Percentiles rank a stretch among this genome's conserved stretches.
Conservation (phyloP, 2,888 invertebrate genomes). For the Mesorhabditis sp. region DNA sequence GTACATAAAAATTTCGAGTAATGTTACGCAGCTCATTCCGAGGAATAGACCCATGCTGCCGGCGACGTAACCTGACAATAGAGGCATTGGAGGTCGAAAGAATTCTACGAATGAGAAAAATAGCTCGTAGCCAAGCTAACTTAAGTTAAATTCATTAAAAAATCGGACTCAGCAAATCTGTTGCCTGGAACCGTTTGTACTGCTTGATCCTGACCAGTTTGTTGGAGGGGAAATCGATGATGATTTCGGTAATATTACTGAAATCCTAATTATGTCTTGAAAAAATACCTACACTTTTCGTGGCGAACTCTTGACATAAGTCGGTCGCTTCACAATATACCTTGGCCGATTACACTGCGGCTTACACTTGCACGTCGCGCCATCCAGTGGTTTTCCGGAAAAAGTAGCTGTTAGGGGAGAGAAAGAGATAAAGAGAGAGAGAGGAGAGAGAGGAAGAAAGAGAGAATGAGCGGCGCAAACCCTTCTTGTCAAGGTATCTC, state of each 20-base stretch:
- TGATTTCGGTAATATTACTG: neutral
- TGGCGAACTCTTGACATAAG: neutral
- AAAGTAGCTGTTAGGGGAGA: too few species aligned
- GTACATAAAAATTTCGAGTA: slow-evolving; percentile 42
- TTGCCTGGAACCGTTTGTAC: slow-evolving; percentile 1
- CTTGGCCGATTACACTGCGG: slow-evolving; percentile 3
- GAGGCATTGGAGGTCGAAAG: neutral
- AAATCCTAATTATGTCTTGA: neutral
- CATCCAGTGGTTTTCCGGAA: too few species aligned
- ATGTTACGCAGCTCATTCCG: slow-evolving; percentile 45
- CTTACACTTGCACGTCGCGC: neutral
- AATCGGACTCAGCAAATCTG: neutral
- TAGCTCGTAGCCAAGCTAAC: too few species aligned
- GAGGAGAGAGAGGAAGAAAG: too few species aligned
- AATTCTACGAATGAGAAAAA: too few species aligned
- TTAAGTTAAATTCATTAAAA: neutral
- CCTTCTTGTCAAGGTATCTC: too few species aligned
- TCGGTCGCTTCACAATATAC: neutral
- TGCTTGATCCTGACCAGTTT: neutral
- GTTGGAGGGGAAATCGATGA: slow-evolving; percentile 4
- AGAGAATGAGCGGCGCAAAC: too few species aligned
- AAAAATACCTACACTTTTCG: neutral
- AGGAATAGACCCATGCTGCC: slow-evolving; percentile 45
- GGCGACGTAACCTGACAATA: slow-evolving; percentile 34
- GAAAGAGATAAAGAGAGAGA: too few species aligned